phyloP scores from a whole-genome alignment of 2,888 invertebrate genomes.

The Ecdyonurus torrentis region DNA sequence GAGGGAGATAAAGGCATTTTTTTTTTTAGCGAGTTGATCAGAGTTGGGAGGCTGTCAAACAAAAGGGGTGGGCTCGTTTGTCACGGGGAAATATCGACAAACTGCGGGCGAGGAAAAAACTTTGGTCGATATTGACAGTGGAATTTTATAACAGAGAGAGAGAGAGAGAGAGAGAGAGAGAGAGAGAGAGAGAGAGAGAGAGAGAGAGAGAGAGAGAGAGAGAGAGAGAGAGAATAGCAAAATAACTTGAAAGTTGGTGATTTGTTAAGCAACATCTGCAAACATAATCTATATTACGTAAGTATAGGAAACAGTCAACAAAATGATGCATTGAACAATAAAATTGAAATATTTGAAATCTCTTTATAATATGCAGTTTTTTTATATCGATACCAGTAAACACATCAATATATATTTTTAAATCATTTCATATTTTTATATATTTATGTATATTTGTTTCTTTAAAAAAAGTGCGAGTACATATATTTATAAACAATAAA shows the following conservation, averaged over 20 bases:
- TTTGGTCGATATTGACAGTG: not conserved
- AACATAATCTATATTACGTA: not conserved
- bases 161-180: not conserved
- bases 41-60: not conserved
- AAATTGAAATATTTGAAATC: not conserved
- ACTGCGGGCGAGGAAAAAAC: not conserved
- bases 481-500: no score
- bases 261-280: not conserved
- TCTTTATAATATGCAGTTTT: not conserved
- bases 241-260: not conserved
- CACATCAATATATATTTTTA: no score
- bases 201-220: not conserved
- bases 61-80: not conserved
- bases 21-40: not conserved
- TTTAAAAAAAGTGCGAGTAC: no score
- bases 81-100: not conserved
- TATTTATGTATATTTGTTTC: no score
- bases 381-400: no score
- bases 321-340: not conserved
- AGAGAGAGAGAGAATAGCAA: not conserved
- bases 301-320: no score
- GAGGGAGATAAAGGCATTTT: not conserved
- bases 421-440: no score
- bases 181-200: not conserved
- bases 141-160: not conserved